Evolutionary conservation across 2,113 vertebrate species (phyloP), one percentile per base, ranked within the genome.

Genomic region (Copsychus sechellarum): DNA sequence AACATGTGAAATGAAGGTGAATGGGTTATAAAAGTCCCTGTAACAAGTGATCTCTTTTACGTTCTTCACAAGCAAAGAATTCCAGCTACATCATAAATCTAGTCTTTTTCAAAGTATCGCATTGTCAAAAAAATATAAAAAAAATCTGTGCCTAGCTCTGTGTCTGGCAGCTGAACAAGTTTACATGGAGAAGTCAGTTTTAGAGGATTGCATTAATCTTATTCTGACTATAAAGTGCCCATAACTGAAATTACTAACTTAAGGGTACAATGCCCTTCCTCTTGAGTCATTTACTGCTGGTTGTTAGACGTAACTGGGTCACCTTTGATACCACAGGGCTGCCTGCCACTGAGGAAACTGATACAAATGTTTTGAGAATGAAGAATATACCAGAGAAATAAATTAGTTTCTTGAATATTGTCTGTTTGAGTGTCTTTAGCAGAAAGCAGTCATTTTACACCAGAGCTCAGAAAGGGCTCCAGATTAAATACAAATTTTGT

Each of bases 1-100:
- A 98, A 98, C 95, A 98, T 96, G 96, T 96, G 97, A 97, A 97
- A 97, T 95, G 95, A 97, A 98, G 98, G 97, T 97, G 97, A 98
- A 93, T 72, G 77, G 97, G 97, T 97, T 98, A 97, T 98, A 98
- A 98, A 98, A 97, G 97, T 95, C 93, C 80, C 98, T 96, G 95
- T 96, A 97, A 96, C 97, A 96, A 98, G 92, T 85, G 93, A 97
- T 97, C 97, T 97, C 94, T 95, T 97, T 97, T 97, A 94, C 96
- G 72, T 96, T 97, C 97, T 97, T 98, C 97, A 93, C 89, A 93
- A 95, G 96, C 95, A 96, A 98, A 95, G 97, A 98, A 98, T 98
- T 97, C 95, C 96, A 97, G 95, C 95, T 94, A 96, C 95, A 97
- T 96, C 97, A 97, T 98, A 98, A 98, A 98, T 97, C 97, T 90